phyloP scores from a whole-genome alignment of 2,888 invertebrate genomes.

The Campopleginae sp. region DNA sequence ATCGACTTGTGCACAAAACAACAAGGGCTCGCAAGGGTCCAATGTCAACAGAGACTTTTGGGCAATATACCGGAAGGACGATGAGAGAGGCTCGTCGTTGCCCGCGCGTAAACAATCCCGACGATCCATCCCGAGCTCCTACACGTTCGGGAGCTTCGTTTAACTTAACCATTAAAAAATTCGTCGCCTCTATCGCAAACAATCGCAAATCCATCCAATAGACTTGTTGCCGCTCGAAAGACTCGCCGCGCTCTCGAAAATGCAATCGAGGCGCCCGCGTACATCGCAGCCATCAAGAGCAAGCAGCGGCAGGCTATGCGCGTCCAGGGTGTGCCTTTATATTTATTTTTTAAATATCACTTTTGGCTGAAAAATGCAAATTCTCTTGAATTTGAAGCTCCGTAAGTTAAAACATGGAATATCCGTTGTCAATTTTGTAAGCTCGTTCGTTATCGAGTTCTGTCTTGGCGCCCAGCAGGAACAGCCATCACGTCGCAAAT shows the following conservation, averaged over 20 bases:
- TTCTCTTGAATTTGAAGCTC: no score
- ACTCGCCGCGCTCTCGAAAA: no score
- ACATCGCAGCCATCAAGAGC: no score
- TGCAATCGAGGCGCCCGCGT: not conserved
- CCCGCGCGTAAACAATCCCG: slow-evolving; percentile 21
- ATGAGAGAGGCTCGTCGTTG: not conserved
- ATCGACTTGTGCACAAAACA: not conserved
- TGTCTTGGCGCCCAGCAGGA: slow-evolving; percentile 25
- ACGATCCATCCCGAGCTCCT: slow-evolving; percentile 28
- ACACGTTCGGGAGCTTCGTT: not conserved
- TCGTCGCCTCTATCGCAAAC: no score
- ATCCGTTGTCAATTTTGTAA: slow-evolving; percentile 16
- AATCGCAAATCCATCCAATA: no score
- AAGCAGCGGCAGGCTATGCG: no score
- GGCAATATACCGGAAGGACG: not conserved
- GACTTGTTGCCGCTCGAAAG: no score
- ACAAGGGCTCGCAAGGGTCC: no score
- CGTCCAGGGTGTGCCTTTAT: no score
- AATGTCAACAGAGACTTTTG: not conserved
- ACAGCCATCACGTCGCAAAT: not conserved
- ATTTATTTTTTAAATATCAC: no score
- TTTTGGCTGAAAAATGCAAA: no score
- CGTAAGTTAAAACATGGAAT: no score
- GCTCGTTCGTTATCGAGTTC: slow-evolving; percentile 34
- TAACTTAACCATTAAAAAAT: not conserved